phyloP scores from a whole-genome alignment of 2,797 vertebrate species.

The Myripristis murdjan region DNA sequence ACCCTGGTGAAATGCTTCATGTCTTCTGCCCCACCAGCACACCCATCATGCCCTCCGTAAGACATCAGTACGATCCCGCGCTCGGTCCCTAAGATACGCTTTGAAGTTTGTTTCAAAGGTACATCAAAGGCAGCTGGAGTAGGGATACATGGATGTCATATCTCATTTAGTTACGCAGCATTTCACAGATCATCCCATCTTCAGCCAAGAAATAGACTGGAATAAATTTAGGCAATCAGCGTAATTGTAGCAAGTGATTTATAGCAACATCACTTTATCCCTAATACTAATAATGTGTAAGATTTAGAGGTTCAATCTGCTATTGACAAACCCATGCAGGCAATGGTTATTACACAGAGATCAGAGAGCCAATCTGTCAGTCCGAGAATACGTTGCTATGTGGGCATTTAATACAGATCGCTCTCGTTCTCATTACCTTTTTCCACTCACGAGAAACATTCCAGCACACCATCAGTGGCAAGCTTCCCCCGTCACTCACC shows the following conservation, averaged over 20 bases:
- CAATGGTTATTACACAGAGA: neutral
- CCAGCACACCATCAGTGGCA: constrained; percentile 27
- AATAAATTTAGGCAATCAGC: constrained; percentile 4
- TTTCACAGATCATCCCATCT: constrained; percentile 19
- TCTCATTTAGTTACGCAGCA: constrained; percentile 23
- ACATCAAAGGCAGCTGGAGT: constrained; percentile 67
- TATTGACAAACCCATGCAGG: neutral
- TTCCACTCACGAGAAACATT: constrained; percentile 10
- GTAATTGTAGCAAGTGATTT: constrained; percentile 9
- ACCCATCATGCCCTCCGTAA: constrained; percentile 33
- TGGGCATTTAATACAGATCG: constrained; percentile 16
- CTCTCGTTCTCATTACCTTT: constrained; percentile 27
- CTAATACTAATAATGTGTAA: neutral
- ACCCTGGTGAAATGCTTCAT: constrained; percentile 48
- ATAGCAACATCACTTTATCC: neutral
- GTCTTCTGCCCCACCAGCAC: constrained; percentile 32
- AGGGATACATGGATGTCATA: constrained; percentile 41
- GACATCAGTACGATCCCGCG: constrained; percentile 59
- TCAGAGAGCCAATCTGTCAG: constrained; percentile 32
- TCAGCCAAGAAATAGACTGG: constrained; percentile 1
- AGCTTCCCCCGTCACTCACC: constrained; percentile 52
- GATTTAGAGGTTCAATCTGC: neutral
- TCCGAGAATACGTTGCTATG: neutral
- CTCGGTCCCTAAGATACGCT: constrained; percentile 54
- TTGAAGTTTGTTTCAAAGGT: constrained; percentile 77